Conservation (phyloP, 2,888 invertebrate species). For the Cosmorhoe ocellata region DNA sequence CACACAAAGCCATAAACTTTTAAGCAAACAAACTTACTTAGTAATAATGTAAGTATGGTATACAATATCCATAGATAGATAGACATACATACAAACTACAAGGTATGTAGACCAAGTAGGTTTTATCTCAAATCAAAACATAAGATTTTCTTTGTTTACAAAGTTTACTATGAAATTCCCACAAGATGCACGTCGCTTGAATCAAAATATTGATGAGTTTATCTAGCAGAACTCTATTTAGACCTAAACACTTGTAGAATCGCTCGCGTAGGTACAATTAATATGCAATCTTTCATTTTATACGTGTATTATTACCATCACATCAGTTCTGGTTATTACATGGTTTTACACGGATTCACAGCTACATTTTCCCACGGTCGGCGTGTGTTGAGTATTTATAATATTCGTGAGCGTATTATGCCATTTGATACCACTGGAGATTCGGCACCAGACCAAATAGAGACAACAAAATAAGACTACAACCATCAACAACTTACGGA, state of each 20-base stretch:
- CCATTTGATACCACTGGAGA: conserved; percentile 62
- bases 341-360: not conserved
- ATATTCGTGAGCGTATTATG: conserved; percentile 41
- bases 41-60: too few species aligned
- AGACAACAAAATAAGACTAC: conserved; percentile 64
- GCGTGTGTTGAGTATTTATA: conserved; percentile 19
- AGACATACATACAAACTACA: too few species aligned
- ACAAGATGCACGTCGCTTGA: not conserved
- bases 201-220: conserved; percentile 1
- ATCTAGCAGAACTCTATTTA: not conserved
- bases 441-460: conserved; percentile 69
- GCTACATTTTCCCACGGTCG: conserved; percentile 13
- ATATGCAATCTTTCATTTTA: not conserved
- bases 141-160: not conserved
- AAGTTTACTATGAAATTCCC: not conserved
- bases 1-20: too few species aligned
- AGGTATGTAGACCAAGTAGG: not conserved
- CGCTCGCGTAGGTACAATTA: too few species aligned
- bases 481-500: conserved; percentile 49
- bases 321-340: not conserved
- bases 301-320: not conserved
- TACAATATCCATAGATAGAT: too few species aligned
- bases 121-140: not conserved
- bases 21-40: too few species aligned
- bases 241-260: conserved; percentile 1